Evolutionary conservation across 2,888 invertebrate genomes (phyloP).

Genomic region (Flexamia atlantica): DNA sequence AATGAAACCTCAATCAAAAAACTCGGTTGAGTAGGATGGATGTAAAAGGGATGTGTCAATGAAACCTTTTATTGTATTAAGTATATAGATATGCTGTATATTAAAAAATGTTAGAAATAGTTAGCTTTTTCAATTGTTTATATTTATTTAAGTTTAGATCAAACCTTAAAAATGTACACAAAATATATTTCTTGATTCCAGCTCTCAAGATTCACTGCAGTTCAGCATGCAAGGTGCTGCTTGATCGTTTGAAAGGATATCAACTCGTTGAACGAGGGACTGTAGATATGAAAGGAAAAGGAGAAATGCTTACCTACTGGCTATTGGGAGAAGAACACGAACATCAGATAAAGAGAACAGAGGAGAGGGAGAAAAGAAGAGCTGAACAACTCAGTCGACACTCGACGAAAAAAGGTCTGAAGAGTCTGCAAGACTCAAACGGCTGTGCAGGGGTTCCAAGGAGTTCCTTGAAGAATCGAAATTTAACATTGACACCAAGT

Average conservation of each 20-base stretch:
- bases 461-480: constrained; percentile 83
- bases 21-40: too few species aligned
- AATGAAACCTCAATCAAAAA: too few species aligned
- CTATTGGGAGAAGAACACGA: constrained; percentile 85
- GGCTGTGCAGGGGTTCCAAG: constrained; percentile 74
- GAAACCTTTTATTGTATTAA: too few species aligned
- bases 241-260: constrained; percentile 87
- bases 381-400: constrained; percentile 69
- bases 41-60: too few species aligned
- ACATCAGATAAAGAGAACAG: constrained; percentile 78
- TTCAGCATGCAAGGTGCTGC: constrained; percentile 82
- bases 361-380: constrained; percentile 76
- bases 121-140: too few species aligned
- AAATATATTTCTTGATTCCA: constrained; percentile 72
- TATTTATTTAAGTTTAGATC: too few species aligned
- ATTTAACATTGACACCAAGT: constrained; percentile 55
- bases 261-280: constrained; percentile 86
- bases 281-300: constrained; percentile 90
- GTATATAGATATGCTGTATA: too few species aligned
- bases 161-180: background rate
- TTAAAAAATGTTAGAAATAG: too few species aligned
- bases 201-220: constrained; percentile 92
- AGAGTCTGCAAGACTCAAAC: constrained; percentile 56
- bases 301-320: constrained; percentile 91
- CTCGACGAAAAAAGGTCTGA: constrained; percentile 61